Percentiles rank a stretch among this genome's conserved stretches.
Evolutionary conservation across 2,888 invertebrate species (phyloP).

Genomic region (Aplocera efformata): DNA sequence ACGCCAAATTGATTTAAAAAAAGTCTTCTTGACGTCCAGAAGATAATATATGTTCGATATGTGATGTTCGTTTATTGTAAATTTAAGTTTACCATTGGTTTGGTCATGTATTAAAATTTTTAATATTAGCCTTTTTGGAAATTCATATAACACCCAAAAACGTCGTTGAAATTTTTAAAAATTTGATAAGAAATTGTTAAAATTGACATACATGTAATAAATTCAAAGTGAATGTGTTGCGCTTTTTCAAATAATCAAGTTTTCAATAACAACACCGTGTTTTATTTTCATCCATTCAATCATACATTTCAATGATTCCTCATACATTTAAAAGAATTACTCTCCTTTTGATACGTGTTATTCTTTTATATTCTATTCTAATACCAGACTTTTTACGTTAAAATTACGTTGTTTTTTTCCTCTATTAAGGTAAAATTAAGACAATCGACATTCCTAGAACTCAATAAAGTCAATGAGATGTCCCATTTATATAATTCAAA

Average conservation of each 20-base stretch:
- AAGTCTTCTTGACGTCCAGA: slow-evolving; percentile 1
- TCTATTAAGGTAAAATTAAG: too few relatives aligned
- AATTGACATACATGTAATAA: slow-evolving; percentile 24
- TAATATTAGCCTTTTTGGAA: slow-evolving; percentile 6
- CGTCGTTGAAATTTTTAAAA: slow-evolving; percentile 6
- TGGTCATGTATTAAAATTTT: slow-evolving; percentile 6
- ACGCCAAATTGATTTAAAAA: slow-evolving; percentile 7
- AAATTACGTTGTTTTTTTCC: too few relatives aligned
- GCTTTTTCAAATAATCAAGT: slow-evolving; percentile 76
- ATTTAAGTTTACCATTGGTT: slow-evolving; percentile 5
- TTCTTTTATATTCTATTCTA: too few relatives aligned
- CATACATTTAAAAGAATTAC: too few relatives aligned
- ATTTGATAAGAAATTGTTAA: slow-evolving; percentile 16
- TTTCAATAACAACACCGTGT: slow-evolving; percentile 66
- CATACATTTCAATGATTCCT: too few relatives aligned
- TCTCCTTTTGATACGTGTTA: too few relatives aligned
- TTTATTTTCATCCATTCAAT: slow-evolving; percentile 45
- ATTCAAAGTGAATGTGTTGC: slow-evolving; percentile 59
- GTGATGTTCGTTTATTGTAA: neutral
- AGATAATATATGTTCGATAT: neutral
- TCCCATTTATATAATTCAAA: too few relatives aligned
- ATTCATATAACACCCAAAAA: slow-evolving; percentile 6
- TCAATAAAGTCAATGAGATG: too few relatives aligned
- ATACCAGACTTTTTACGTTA: too few relatives aligned
- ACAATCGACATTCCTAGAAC: too few relatives aligned